Evolutionary conservation across 2,888 invertebrate species (phyloP), one percentile per base, ranked within the genome.

Genomic region (Hypercompe scribonia): DNA sequence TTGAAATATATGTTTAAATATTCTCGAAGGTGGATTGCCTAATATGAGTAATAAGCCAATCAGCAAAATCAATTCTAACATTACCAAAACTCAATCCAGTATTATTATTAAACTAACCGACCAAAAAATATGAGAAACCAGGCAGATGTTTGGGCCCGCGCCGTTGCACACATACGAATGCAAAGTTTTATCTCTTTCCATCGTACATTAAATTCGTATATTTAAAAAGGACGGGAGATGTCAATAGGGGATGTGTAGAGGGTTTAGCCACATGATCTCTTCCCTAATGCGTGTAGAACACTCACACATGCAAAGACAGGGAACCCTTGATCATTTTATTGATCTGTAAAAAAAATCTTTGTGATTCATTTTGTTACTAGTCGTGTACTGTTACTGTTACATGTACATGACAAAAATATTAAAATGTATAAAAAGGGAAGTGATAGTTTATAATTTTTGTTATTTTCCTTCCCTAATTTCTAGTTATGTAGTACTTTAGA

Each of bases 81-180:
- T 84, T 85, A 86, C 89, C 89, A 80, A 82, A 82, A 78, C 77
- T 79, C 78, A 83, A 84, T 84, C 78, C 76, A 83, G 81, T 89
- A 91, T 92, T 93, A 90, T 92, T 93, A 92, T 88, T 90, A 78
- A 76, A 89, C 81, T 88, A 90, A 90, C 90, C 89, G 86, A 89
- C 89, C 86, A 91, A 93, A 93, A 94, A 92, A 91, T 91, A 92
- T 91, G 87, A 88, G 77, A 87, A 89, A 81, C 87, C 88, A 80
- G 92, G 95, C 95, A 95, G 95, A 94, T 95, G 95, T 94, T 95
- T 91, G 88, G 84, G 90, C 91, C 88, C 91, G 91, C 90, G 90
- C 90, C 89, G 87, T 85, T 84, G 78, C 83, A 90, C 89, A 18
- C 90, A 90, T 89, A 90, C 90, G 91, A 90, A 79, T 72, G 71